These are phyloP conservation scores for Tachina fera DNA, from an alignment of 2,888 invertebrate genomes.

Conservation along the genomic window DNA sequence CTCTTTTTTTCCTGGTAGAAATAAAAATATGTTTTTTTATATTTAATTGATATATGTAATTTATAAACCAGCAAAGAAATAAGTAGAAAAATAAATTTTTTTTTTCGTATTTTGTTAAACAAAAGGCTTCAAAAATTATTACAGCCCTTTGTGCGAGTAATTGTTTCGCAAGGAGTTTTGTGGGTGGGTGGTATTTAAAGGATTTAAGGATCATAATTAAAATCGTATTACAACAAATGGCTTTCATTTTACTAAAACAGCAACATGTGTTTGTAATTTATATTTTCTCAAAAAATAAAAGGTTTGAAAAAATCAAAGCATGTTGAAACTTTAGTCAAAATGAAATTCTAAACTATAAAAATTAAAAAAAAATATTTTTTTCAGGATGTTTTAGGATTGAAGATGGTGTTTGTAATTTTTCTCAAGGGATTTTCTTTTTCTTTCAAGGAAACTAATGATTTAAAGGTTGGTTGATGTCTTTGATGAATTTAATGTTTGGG, in stretches of 20 bases:
- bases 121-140: constrained; percentile 69
- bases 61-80: constrained; percentile 41
- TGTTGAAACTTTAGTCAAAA: constrained; percentile 21
- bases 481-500: constrained; percentile 45
- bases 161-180: background rate
- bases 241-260: constrained; percentile 34
- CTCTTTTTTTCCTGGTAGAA: constrained; percentile 26
- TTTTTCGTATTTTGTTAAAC: constrained; percentile 12
- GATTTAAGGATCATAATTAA: constrained; percentile 63
- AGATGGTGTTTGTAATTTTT: constrained; percentile 23
- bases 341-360: constrained; percentile 28
- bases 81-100: background rate
- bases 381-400: constrained; percentile 38
- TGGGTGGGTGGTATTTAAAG: constrained; percentile 7
- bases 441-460: constrained; percentile 37
- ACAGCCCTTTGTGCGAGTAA: constrained; percentile 57
- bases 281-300: background rate
- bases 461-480: constrained; percentile 21
- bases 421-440: constrained; percentile 26
- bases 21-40: constrained; percentile 32
- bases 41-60: constrained; percentile 55
- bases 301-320: background rate
- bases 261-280: constrained; percentile 48
- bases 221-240: constrained; percentile 45
- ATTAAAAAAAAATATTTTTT: background rate